phyloP scores from a whole-genome alignment of 2,797 vertebrate species.

The Myotis planiceps region DNA sequence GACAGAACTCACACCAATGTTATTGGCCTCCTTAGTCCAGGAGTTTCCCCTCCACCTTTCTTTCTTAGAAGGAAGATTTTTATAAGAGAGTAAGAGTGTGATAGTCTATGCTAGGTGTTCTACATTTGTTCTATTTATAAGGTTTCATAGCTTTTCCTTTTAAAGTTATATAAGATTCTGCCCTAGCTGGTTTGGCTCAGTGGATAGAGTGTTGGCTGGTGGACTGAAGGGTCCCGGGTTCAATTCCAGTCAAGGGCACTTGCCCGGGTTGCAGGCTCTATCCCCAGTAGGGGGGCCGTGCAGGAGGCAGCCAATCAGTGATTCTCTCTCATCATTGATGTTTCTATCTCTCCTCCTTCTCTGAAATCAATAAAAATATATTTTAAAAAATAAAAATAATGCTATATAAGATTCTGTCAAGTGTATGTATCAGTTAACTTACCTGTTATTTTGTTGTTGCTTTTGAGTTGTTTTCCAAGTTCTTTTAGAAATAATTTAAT shows the following conservation, averaged over 20 bases:
- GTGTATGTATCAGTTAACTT: neutral
- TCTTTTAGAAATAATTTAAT: slow-evolving; percentile 1
- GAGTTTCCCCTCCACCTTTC: neutral
- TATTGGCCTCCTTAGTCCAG: neutral
- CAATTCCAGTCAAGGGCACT: neutral
- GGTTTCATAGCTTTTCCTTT: neutral
- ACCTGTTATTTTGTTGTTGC: neutral
- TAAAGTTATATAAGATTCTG: neutral
- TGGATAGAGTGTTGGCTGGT: neutral
- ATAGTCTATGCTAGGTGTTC: neutral
- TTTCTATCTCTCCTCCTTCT: neutral
- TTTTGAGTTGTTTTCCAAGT: slow-evolving; percentile 16
- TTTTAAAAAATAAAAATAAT: neutral
- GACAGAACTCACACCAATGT: neutral
- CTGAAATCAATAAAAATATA: neutral
- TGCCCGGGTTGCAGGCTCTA: neutral
- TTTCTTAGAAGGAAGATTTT: neutral
- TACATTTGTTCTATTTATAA: neutral
- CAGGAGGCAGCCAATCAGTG: neutral
- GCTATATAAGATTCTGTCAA: neutral
- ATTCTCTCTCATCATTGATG: neutral
- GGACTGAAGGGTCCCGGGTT: neutral
- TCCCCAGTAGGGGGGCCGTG: neutral
- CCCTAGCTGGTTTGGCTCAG: neutral
- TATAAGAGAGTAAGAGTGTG: neutral